Conservation (phyloP, 2,113 vertebrate genomes). For the Glaucomys volans region DNA sequence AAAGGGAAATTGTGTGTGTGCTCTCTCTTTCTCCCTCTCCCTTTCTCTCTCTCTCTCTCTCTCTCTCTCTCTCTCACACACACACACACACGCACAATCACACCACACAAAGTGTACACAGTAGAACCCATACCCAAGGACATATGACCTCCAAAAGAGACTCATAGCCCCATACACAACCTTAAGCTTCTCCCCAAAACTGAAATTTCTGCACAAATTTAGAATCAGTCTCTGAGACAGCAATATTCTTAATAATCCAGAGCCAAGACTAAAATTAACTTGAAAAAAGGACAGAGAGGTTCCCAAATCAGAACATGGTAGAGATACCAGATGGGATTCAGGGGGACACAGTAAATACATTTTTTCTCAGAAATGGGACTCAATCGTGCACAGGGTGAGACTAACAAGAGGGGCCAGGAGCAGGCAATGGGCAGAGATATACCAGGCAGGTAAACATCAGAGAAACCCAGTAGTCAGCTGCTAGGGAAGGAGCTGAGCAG, state of each 20-base stretch:
- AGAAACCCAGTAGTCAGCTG: background rate
- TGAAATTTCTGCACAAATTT: background rate
- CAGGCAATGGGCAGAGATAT: background rate
- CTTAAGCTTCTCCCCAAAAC: conserved; percentile 6
- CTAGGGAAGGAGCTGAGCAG: background rate
- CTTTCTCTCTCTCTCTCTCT: background rate
- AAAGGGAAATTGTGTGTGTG: background rate
- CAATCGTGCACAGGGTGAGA: background rate
- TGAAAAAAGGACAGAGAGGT: background rate
- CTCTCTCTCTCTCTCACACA: no score
- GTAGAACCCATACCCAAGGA: background rate
- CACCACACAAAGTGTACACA: background rate
- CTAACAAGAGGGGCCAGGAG: background rate
- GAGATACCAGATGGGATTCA: background rate
- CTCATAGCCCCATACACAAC: background rate
- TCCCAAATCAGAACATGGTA: background rate
- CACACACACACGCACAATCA: background rate
- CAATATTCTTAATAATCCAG: background rate
- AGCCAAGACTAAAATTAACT: conserved; percentile 34
- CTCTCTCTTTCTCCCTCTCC: no score
- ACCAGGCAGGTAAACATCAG: background rate
- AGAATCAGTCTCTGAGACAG: background rate
- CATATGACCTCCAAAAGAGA: background rate
- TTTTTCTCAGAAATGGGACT: conserved; percentile 11
- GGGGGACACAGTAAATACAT: background rate